A percentile compares a stretch with the other conserved stretches of the same genome.
Conservation (phyloP, 2,888 invertebrate species). For the Hyalella azteca region DNA sequence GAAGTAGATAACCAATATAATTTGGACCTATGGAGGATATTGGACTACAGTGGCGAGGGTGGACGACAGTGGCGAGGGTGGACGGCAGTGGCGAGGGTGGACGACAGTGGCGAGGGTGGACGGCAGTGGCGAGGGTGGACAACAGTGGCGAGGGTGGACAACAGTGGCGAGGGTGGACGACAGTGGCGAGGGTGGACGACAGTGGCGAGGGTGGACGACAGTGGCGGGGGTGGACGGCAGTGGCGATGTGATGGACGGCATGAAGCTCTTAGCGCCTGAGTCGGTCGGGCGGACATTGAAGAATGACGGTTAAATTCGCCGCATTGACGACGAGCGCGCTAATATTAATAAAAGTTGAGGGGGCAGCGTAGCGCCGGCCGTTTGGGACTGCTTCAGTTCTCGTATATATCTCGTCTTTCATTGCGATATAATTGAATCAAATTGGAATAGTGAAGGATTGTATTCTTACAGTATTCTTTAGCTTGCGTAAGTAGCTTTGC, state of each 20-base stretch:
- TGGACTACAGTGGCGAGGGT: too few relatives aligned
- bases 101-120: not conserved
- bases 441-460: too few relatives aligned
- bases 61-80: not conserved
- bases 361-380: not conserved
- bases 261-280: not conserved
- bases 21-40: too few relatives aligned
- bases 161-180: not conserved
- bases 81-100: not conserved
- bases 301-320: slow-evolving; percentile 10
- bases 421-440: too few relatives aligned
- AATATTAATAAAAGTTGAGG: slow-evolving; percentile 31
- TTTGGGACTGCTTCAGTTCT: too few relatives aligned
- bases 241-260: slow-evolving; percentile 10
- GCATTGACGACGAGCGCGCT: slow-evolving; percentile 8
- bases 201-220: not conserved
- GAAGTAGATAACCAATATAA: too few relatives aligned
- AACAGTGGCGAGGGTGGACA: not conserved
- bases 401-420: too few relatives aligned
- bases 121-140: not conserved
- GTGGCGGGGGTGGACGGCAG: not conserved
- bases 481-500: too few relatives aligned
- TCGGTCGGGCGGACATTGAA: not conserved
- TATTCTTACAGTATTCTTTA: too few relatives aligned
- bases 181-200: too few relatives aligned